These are phyloP conservation scores for Microcebus lehilahytsara DNA, from an alignment of 2,113 vertebrate genomes.

Conservation along the genomic window DNA sequence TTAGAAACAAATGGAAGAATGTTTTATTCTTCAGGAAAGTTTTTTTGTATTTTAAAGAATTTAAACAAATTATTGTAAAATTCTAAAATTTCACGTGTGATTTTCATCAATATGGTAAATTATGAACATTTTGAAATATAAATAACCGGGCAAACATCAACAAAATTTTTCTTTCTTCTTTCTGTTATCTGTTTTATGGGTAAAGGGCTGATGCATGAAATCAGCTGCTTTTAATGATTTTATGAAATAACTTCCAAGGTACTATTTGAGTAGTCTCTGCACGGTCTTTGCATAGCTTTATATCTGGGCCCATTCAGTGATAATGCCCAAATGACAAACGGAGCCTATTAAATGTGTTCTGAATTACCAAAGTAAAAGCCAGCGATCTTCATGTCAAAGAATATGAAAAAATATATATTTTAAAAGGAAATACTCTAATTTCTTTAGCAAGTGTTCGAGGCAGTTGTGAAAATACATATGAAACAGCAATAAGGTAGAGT, in stretches of 20 bases:
- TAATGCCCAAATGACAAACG: not conserved
- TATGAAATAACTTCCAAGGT: not conserved
- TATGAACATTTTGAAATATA: conserved; percentile 26
- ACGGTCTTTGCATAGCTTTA: not conserved
- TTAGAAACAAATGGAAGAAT: not conserved
- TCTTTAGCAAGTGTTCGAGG: not conserved
- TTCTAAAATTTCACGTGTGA: not conserved
- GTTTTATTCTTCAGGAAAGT: not conserved
- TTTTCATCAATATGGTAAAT: not conserved
- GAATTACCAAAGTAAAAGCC: not conserved
- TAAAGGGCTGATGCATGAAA: not conserved
- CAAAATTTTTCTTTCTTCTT: not conserved
- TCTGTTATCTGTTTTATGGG: not conserved
- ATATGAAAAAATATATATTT: not conserved
- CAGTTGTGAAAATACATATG: not conserved
- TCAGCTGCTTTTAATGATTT: not conserved
- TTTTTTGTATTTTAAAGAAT: not conserved
- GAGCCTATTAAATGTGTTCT: not conserved
- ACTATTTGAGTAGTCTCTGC: not conserved
- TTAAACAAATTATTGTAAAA: not conserved
- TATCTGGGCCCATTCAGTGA: not conserved
- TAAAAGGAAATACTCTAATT: not conserved
- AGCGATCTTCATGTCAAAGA: not conserved
- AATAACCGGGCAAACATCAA: not conserved
- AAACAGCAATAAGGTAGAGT: not conserved